Conservation (phyloP, 2,888 invertebrate genomes). For the Acleris laterana region DNA sequence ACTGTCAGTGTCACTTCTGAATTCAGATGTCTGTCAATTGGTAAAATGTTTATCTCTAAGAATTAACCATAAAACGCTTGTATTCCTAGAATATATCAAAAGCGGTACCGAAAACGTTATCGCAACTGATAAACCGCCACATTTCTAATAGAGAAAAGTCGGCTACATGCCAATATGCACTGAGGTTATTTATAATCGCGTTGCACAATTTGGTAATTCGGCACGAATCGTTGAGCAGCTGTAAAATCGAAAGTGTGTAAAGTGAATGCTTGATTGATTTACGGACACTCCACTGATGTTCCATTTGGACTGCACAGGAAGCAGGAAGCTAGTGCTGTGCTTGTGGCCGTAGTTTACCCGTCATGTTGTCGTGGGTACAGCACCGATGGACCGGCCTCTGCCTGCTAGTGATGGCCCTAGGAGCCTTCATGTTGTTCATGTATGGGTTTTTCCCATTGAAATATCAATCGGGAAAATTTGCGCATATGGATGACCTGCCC, state of each 20-base stretch:
- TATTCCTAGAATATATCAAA: slow-evolving; percentile 1
- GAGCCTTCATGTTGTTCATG: slow-evolving; percentile 78
- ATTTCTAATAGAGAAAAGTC: slow-evolving; percentile 1
- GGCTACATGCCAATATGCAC: neutral
- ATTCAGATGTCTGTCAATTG: neutral
- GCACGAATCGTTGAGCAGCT: slow-evolving; percentile 31
- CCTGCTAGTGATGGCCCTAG: slow-evolving; percentile 66
- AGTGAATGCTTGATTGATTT: slow-evolving; percentile 29
- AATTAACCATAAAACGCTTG: slow-evolving; percentile 1
- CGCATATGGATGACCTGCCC: slow-evolving; percentile 82
- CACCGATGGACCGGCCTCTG: slow-evolving; percentile 75
- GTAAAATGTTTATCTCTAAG: slow-evolving; percentile 19
- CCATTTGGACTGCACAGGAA: slow-evolving; percentile 19
- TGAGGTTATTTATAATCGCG: slow-evolving; percentile 30
- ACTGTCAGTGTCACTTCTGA: slow-evolving; percentile 14
- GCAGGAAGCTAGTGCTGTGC: slow-evolving; percentile 28
- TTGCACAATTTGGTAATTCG: slow-evolving; percentile 32
- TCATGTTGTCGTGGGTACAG: slow-evolving; percentile 71
- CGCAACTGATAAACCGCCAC: slow-evolving; percentile 10
- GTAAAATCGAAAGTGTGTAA: slow-evolving; percentile 28
- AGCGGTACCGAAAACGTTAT: slow-evolving; percentile 5
- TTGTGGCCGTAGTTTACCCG: slow-evolving; percentile 22
- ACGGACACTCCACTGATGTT: slow-evolving; percentile 25
- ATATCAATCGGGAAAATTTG: slow-evolving; percentile 76
- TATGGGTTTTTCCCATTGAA: slow-evolving; percentile 86